Percentiles rank a stretch among this genome's conserved stretches.
Evolutionary conservation across 2,113 vertebrate genomes (phyloP).

Genomic region (Strix aluco): DNA sequence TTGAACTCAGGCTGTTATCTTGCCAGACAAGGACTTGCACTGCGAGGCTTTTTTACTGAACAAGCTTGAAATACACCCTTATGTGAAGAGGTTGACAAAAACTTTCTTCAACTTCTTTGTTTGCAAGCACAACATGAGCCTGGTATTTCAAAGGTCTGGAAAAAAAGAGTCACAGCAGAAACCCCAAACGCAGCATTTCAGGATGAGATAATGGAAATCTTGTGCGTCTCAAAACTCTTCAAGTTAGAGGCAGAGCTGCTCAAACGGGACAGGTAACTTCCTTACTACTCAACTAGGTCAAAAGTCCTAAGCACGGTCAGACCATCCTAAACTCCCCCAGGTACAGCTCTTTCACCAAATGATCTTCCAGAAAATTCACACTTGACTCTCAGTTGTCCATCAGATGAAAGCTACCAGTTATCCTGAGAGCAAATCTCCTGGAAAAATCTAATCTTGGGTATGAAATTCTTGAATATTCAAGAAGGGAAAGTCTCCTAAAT

Average conservation of each 20-base stretch:
- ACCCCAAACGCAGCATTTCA: neutral
- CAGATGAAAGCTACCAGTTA: neutral
- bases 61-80: conserved; percentile 24
- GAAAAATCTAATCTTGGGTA: neutral
- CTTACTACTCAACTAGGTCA: neutral
- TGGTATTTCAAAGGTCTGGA: neutral
- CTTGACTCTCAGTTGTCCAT: neutral
- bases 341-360: neutral
- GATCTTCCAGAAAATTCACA: neutral
- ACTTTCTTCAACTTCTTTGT: conserved; percentile 41
- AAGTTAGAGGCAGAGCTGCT: neutral
- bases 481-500: neutral
- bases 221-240: neutral
- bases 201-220: neutral
- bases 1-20: conserved; percentile 38
- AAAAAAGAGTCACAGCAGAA: neutral
- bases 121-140: conserved; percentile 1
- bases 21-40: conserved; percentile 27
- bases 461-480: neutral
- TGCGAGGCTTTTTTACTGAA: conserved; percentile 5
- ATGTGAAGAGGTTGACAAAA: conserved; percentile 2
- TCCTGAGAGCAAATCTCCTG: neutral
- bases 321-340: neutral
- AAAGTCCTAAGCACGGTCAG: neutral
- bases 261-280: neutral